These are phyloP conservation scores for Sebastiscus tertius DNA, from an alignment of 2,797 vertebrate species.

Conservation along the genomic window DNA sequence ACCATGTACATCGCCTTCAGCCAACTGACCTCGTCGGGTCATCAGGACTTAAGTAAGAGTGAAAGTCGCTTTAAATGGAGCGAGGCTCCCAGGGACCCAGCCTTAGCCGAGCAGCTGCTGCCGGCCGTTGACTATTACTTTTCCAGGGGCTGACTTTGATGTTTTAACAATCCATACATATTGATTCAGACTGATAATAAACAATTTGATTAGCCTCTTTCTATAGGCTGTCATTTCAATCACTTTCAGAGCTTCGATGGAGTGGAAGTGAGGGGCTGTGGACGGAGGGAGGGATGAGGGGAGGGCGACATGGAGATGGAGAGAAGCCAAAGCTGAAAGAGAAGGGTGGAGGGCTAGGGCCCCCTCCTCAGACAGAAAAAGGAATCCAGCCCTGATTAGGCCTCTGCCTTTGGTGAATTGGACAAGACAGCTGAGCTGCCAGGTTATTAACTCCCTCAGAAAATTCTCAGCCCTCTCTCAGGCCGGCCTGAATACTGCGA, in stretches of 20 bases:
- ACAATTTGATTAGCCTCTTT: slow-evolving; percentile 99
- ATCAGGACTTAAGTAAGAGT: slow-evolving; percentile 87
- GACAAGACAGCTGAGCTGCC: slow-evolving; percentile 99
- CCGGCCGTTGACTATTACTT: slow-evolving; percentile 91
- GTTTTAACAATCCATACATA: slow-evolving; percentile 99
- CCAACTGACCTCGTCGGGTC: slow-evolving; percentile 84
- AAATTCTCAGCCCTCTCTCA: slow-evolving; percentile 96
- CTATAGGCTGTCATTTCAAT: slow-evolving; percentile 99
- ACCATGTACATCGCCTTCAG: slow-evolving; percentile 75
- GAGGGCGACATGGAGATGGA: slow-evolving; percentile 66
- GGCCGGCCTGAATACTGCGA: slow-evolving; percentile 95
- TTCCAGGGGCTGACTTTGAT: slow-evolving; percentile 94
- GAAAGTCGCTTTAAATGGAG: slow-evolving; percentile 86
- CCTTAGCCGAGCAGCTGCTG: slow-evolving; percentile 86
- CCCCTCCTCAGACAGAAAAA: slow-evolving; percentile 90
- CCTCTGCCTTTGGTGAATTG: slow-evolving; percentile 99
- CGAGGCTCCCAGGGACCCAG: slow-evolving; percentile 76
- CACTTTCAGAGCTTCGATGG: slow-evolving; percentile 93
- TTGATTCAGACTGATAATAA: slow-evolving; percentile 99
- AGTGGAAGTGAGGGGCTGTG: slow-evolving; percentile 91
- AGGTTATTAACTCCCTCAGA: slow-evolving; percentile 99
- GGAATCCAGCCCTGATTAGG: slow-evolving; percentile 99
- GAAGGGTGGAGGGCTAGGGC: slow-evolving; percentile 68
- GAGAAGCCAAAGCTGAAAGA: slow-evolving; percentile 79
- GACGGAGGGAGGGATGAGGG: slow-evolving; percentile 84